These are phyloP conservation scores for Phymatocera aterrima DNA, from an alignment of 2,888 invertebrate genomes.

Conservation along the genomic window DNA sequence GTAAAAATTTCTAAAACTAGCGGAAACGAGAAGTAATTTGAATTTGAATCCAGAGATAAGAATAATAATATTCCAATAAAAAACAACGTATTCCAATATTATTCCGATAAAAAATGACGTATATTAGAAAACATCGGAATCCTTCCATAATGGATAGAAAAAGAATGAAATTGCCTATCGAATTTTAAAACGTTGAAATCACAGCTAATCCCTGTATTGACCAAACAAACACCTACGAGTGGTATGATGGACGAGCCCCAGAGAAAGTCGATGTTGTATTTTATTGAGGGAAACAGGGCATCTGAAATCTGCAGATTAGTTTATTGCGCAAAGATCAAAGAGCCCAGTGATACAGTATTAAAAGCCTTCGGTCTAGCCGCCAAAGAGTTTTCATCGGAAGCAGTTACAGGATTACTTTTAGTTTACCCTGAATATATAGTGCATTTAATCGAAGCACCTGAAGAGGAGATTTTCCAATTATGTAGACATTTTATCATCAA, in stretches of 20 bases:
- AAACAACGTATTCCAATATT: neutral
- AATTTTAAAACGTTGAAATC: neutral
- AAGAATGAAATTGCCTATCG: neutral
- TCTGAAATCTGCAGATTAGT: slow-evolving; percentile 51
- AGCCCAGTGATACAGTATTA: slow-evolving; percentile 45
- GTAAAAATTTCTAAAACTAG: neutral
- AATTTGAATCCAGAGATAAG: neutral
- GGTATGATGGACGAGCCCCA: slow-evolving; percentile 51
- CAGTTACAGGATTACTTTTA: slow-evolving; percentile 52
- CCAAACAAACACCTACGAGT: slow-evolving; percentile 17
- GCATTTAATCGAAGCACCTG: slow-evolving; percentile 53
- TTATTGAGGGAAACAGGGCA: slow-evolving; percentile 42
- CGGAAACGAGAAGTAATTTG: neutral
- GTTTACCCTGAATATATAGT: slow-evolving; percentile 51
- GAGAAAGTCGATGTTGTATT: slow-evolving; percentile 49
- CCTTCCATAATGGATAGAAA: neutral
- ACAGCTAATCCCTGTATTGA: too few relatives aligned
- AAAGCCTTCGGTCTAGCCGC: slow-evolving; percentile 48
- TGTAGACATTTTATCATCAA: slow-evolving; percentile 47
- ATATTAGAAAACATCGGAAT: too few relatives aligned
- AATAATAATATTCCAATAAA: neutral
- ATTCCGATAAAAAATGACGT: neutral
- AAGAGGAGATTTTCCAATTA: slow-evolving; percentile 51
- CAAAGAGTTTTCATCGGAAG: slow-evolving; percentile 48
- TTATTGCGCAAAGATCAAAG: slow-evolving; percentile 46